These are phyloP conservation scores for Bombus turneri DNA, from an alignment of 1,140 invertebrate genomes.

Conservation along the genomic window DNA sequence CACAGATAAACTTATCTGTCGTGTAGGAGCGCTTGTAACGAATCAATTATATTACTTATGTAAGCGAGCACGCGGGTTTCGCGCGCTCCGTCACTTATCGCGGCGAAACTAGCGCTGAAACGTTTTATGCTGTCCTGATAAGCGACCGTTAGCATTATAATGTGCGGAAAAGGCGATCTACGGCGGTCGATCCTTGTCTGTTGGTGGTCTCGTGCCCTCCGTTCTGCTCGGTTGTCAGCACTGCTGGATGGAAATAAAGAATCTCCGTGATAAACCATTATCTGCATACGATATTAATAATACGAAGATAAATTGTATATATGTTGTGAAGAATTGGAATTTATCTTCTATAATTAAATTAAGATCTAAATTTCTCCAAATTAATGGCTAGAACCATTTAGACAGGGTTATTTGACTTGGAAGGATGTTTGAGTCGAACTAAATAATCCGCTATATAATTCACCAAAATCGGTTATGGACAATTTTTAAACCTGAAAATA, in stretches of 20 bases:
- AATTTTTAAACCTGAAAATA: too few species aligned
- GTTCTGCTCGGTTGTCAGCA: neutral
- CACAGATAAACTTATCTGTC: conserved; percentile 68
- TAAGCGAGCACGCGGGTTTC: conserved; percentile 49
- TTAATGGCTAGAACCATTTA: too few species aligned
- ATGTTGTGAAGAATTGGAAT: neutral
- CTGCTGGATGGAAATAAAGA: neutral
- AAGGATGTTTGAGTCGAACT: too few species aligned
- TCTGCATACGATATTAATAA: neutral
- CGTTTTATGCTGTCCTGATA: conserved; percentile 46
- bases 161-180: conserved; percentile 5
- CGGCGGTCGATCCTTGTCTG: neutral
- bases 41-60: conserved; percentile 68
- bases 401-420: too few species aligned
- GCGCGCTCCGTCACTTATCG: conserved; percentile 57
- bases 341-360: neutral
- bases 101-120: conserved; percentile 42
- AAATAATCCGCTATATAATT: too few species aligned
- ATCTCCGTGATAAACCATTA: neutral
- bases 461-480: too few species aligned
- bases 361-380: too few species aligned
- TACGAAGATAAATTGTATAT: neutral
- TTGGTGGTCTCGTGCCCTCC: neutral
- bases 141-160: conserved; percentile 16
- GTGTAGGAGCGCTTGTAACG: conserved; percentile 65